Conservation (phyloP, 2,113 vertebrate species). For the Cinclus cinclus region DNA sequence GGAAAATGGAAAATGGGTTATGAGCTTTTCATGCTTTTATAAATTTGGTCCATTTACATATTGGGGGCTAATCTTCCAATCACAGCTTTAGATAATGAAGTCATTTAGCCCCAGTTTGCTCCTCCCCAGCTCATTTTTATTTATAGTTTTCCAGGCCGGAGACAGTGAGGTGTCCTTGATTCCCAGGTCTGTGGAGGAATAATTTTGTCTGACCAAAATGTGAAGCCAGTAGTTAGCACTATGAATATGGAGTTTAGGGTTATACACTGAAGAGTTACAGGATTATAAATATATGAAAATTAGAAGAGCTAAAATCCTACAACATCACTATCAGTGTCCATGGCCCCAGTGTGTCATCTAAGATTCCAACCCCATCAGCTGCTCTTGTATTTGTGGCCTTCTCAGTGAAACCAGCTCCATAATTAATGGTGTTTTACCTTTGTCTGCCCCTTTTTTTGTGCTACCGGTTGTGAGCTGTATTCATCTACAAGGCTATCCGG, state of each 20-base stretch:
- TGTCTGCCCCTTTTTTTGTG: background rate
- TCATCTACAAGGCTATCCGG: background rate
- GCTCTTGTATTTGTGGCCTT: background rate
- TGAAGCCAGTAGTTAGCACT: background rate
- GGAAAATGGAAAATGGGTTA: no score
- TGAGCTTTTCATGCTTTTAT: background rate
- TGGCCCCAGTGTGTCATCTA: background rate
- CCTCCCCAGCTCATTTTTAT: background rate
- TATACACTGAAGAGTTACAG: background rate
- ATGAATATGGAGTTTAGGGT: background rate
- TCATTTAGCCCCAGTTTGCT: background rate
- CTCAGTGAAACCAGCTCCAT: background rate
- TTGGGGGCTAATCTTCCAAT: background rate
- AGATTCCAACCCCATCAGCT: background rate
- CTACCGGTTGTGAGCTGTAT: background rate
- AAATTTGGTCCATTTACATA: no score
- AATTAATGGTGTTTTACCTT: background rate
- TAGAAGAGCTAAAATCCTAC: background rate
- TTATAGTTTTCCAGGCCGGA: background rate
- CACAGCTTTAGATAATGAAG: background rate
- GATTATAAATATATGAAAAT: background rate
- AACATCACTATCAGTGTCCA: background rate
- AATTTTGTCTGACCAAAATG: background rate
- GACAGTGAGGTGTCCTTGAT: background rate
- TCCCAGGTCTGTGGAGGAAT: background rate